A percentile compares a stretch with the other conserved stretches of the same genome.
Evolutionary conservation across 2,797 vertebrate species (phyloP).

Genomic region (Brachymystax lenok): DNA sequence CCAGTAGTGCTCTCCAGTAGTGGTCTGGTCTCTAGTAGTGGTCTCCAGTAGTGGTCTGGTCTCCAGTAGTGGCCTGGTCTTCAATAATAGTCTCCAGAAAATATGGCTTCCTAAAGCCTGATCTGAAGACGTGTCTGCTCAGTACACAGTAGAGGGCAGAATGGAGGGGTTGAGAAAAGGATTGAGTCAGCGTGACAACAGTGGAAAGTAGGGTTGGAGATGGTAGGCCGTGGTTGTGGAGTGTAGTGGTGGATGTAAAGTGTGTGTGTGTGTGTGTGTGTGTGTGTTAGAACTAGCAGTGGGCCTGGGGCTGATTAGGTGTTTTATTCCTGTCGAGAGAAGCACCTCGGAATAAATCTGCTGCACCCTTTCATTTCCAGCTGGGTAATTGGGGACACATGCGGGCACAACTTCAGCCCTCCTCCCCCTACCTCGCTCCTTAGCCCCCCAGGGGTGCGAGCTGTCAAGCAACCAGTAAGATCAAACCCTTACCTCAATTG

Average conservation of each 20-base stretch:
- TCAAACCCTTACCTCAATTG: conserved; percentile 65
- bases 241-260: neutral
- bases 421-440: conserved; percentile 40
- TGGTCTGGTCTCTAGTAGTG: too few species aligned
- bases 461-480: conserved; percentile 67
- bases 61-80: too few species aligned
- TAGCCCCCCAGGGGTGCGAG: conserved; percentile 34
- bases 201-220: neutral
- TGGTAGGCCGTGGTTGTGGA: neutral
- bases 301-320: conserved; percentile 73
- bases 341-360: conserved; percentile 62
- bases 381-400: conserved; percentile 78
- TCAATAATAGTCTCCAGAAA: too few species aligned
- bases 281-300: conserved; percentile 46
- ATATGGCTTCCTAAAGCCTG: too few species aligned
- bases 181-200: neutral
- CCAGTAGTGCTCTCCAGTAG: too few species aligned
- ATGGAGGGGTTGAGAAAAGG: neutral
- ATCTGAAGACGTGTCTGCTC: too few species aligned
- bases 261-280: conserved; percentile 21
- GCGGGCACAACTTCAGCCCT: conserved; percentile 56
- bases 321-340: conserved; percentile 54
- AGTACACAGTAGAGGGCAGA: neutral
- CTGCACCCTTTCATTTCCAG: conserved; percentile 61
- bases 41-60: too few species aligned